Percentiles rank a stretch among this genome's conserved stretches.
Conservation (phyloP, 2,113 vertebrate species). For the Bufo gargarizans region DNA sequence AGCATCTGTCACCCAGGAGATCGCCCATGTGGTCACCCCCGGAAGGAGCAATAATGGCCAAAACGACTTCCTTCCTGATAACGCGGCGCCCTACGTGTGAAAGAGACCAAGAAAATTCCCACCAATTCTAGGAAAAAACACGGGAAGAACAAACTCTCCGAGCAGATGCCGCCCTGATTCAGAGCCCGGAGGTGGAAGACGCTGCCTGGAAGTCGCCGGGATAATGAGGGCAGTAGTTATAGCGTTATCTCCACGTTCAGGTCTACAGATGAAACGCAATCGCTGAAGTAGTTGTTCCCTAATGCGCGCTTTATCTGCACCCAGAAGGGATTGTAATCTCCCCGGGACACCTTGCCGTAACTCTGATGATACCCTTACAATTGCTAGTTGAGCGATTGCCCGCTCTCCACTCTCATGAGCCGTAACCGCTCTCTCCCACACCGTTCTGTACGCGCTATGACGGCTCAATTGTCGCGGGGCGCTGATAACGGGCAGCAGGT, state of each 20-base stretch:
- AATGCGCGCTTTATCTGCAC: no score
- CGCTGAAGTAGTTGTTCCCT: no score
- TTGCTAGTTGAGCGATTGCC: no score
- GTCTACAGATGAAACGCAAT: background rate
- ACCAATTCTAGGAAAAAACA: no score
- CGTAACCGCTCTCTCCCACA: background rate
- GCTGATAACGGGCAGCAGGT: background rate
- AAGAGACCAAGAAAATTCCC: background rate
- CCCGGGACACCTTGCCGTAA: no score
- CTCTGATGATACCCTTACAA: no score
- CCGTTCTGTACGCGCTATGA: background rate
- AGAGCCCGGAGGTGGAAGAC: no score
- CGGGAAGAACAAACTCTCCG: no score
- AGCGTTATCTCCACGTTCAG: background rate
- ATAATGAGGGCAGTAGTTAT: background rate
- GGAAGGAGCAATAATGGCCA: background rate
- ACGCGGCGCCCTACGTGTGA: background rate
- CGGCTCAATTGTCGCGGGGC: background rate
- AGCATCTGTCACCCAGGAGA: background rate
- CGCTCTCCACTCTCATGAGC: fast-evolving
- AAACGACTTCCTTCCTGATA: no score
- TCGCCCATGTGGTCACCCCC: background rate
- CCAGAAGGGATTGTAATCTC: no score
- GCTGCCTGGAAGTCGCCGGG: no score
- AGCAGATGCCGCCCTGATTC: no score